Conservation (phyloP, 2,888 invertebrate species). For the Leptinotarsa haldemani region DNA sequence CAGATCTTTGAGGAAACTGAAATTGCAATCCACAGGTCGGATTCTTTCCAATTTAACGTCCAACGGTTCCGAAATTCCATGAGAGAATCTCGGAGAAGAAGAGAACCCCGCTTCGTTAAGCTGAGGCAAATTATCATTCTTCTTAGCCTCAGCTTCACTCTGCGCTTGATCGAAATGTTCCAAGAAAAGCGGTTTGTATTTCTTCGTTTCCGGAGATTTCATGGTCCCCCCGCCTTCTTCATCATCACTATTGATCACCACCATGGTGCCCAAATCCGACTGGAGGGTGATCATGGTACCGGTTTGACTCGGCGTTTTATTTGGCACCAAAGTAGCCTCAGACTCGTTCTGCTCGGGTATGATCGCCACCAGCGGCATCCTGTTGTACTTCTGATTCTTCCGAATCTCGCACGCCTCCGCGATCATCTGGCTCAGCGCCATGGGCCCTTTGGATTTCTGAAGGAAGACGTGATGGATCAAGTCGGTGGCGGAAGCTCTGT, state of each 20-base stretch:
- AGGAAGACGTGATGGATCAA: slow-evolving; percentile 87
- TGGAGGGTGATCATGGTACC: slow-evolving; percentile 75
- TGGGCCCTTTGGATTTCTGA: slow-evolving; percentile 83
- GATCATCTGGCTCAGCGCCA: slow-evolving; percentile 90
- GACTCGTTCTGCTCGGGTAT: slow-evolving; percentile 66
- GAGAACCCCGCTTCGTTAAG: slow-evolving; percentile 20
- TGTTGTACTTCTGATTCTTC: slow-evolving; percentile 80
- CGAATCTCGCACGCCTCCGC: slow-evolving; percentile 93
- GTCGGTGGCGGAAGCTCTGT: slow-evolving; percentile 91
- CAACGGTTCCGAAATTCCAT: slow-evolving; percentile 46
- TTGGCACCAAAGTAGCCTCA: slow-evolving; percentile 67
- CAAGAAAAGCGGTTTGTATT: slow-evolving; percentile 92
- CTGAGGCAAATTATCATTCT: slow-evolving; percentile 28
- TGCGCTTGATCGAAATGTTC: slow-evolving; percentile 97
- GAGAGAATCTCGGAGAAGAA: slow-evolving; percentile 28
- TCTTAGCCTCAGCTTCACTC: slow-evolving; percentile 56
- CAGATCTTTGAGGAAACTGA: slow-evolving; percentile 52
- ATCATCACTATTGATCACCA: slow-evolving; percentile 83
- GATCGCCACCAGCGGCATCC: slow-evolving; percentile 68
- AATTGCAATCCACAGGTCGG: slow-evolving; percentile 52
- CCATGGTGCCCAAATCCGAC: slow-evolving; percentile 94
- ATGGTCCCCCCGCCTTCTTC: slow-evolving; percentile 91
- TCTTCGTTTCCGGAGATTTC: slow-evolving; percentile 83
- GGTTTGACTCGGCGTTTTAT: slow-evolving; percentile 66
- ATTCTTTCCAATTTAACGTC: slow-evolving; percentile 52